Conservation (phyloP, 2,797 vertebrate species). For the Rhynchonycteris naso region DNA sequence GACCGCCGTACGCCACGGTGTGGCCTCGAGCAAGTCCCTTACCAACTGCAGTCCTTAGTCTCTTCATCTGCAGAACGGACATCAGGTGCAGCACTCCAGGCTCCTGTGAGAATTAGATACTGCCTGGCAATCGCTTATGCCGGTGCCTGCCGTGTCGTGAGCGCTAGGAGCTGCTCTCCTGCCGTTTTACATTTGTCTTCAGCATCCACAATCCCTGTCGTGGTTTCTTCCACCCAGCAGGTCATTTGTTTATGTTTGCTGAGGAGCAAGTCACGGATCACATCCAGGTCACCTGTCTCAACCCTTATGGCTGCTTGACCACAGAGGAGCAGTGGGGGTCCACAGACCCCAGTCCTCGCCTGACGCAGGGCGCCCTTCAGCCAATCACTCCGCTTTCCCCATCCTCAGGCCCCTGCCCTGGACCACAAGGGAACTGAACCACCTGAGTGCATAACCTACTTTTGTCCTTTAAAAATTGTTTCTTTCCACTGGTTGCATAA, state of each 20-base stretch:
- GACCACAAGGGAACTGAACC: neutral
- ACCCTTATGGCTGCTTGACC: neutral
- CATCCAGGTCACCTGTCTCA: neutral
- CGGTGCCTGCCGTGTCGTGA: neutral
- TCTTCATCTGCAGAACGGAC: neutral
- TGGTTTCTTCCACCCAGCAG: neutral
- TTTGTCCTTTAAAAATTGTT: neutral
- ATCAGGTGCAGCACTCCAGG: neutral
- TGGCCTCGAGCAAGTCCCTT: neutral
- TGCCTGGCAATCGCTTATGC: accelerated
- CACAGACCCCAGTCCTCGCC: neutral
- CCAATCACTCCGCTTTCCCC: neutral
- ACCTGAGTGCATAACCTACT: neutral
- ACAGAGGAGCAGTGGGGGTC: too few species aligned
- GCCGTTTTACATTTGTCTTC: neutral
- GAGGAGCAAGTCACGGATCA: neutral
- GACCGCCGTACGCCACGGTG: accelerated
- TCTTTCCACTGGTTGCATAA: neutral
- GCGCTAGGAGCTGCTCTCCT: accelerated
- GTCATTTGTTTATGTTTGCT: neutral
- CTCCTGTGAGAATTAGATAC: neutral
- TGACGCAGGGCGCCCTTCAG: neutral
- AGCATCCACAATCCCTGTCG: accelerated
- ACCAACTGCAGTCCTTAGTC: neutral
- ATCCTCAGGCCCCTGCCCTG: accelerated